These are phyloP conservation scores for Porites australiensis DNA, from an alignment of 64 coral and sea anemone species.

Conservation along the genomic window DNA sequence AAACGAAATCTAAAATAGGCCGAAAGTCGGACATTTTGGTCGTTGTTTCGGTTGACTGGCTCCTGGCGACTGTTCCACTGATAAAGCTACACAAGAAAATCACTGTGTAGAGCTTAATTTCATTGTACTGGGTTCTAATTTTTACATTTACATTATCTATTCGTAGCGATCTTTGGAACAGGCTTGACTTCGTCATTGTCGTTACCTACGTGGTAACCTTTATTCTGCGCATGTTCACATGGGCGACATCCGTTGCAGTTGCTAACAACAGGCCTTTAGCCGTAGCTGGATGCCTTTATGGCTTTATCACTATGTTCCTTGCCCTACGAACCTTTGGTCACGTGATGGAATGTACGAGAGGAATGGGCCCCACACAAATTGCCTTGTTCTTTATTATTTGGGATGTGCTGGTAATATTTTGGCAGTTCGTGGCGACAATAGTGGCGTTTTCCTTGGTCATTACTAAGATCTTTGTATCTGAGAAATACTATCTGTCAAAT, in stretches of 20 bases:
- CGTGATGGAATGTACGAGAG: background rate
- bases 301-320: background rate
- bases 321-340: background rate
- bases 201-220: conserved; percentile 3
- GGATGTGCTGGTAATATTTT: background rate
- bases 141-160: too few relatives aligned
- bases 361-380: background rate
- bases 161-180: background rate
- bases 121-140: too few relatives aligned
- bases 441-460: background rate
- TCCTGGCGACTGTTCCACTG: too few relatives aligned
- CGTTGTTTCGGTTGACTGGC: too few relatives aligned
- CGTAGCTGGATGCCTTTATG: background rate
- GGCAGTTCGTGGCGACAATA: background rate
- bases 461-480: background rate
- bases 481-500: background rate
- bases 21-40: too few relatives aligned
- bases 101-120: too few relatives aligned
- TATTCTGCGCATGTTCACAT: background rate
- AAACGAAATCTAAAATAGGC: too few relatives aligned
- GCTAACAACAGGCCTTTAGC: background rate
- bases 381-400: background rate
- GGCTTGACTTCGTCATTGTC: background rate
- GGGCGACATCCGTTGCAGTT: background rate
- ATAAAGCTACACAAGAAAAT: too few relatives aligned